phyloP scores from a whole-genome alignment of 2,113 vertebrate genomes.

The Tor tambroides region DNA sequence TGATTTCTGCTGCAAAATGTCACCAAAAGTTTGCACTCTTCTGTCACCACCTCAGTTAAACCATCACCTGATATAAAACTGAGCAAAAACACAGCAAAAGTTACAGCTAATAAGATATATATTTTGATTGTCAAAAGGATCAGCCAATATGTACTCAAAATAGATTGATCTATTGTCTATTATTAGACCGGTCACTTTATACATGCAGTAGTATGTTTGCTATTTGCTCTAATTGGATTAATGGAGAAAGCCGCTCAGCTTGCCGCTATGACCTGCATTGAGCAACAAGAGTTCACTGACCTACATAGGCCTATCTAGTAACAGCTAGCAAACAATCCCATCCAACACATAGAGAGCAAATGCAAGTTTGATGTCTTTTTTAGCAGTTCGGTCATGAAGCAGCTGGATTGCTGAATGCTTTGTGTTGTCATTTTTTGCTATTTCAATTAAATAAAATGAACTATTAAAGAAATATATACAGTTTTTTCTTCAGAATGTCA shows the following conservation, averaged over 20 bases:
- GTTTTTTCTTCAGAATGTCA: not conserved
- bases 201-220: constrained; percentile 19
- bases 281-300: constrained; percentile 31
- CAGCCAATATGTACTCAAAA: not conserved
- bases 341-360: not conserved
- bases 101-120: not conserved
- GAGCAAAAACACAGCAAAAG: not conserved
- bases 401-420: constrained; percentile 20
- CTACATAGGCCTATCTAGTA: constrained; percentile 2
- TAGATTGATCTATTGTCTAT: not conserved
- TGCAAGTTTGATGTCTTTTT: not conserved
- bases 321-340: not conserved
- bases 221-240: constrained; percentile 32
- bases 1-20: not conserved
- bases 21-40: not conserved
- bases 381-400: not conserved
- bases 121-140: constrained; percentile 5
- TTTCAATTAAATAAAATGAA: not conserved
- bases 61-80: not conserved
- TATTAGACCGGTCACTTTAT: not conserved
- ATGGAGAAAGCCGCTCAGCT: constrained; percentile 22
- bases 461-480: not conserved
- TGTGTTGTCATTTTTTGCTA: not conserved
- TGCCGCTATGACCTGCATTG: constrained; percentile 14
- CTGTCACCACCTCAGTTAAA: not conserved